Evolutionary conservation across 2,888 invertebrate genomes (phyloP), one percentile per base, ranked within the genome.

Genomic region (Unio delphinus): DNA sequence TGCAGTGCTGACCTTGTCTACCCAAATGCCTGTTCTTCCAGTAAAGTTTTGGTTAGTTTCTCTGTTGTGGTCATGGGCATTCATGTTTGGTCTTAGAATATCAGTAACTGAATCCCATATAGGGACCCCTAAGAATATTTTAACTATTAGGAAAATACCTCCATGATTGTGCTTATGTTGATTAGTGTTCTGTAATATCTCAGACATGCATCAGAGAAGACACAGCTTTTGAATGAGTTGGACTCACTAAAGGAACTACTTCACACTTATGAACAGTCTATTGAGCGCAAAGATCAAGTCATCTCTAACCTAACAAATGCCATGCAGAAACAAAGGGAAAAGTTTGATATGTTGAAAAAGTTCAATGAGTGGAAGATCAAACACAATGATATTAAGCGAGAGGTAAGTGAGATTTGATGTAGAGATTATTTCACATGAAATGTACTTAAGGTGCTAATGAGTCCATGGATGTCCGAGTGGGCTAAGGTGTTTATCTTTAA

Each of bases 221-320:
- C 74, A 17, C 76, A 80, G 6, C 72, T 86, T 20, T 67, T 83
- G 59, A 81, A 84, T 61, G 88, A 89, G 69, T 80, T 88, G 58
- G 87, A 88, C 68, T 79, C 82, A 28, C 62, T 89, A 72, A 86
- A 85, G 72, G 89, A 89, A 68, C 69, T 89, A 30, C 75, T 89
- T 28, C 84, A 85, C 68, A 87, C 88, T 0, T 89, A 88, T 64
- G 88, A 89, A 69, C 80, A 84, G 68, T 87, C 89, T 8, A 84
- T 89, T 55, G 80, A 85, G 64, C 75, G 89, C n/a, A 89, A 89
- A 72, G 89, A 89, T 71, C 81, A 85, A 66, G 86, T 89, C 54
- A 88, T 90, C 34, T 80, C 86, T 7, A 89, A 90, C 71, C 78
- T 90, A 55, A 88, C 88, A 1, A 70, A 82, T 2, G 88, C 87